Conservation (phyloP, 2,888 invertebrate genomes). For the Oxyscelio sp. region DNA sequence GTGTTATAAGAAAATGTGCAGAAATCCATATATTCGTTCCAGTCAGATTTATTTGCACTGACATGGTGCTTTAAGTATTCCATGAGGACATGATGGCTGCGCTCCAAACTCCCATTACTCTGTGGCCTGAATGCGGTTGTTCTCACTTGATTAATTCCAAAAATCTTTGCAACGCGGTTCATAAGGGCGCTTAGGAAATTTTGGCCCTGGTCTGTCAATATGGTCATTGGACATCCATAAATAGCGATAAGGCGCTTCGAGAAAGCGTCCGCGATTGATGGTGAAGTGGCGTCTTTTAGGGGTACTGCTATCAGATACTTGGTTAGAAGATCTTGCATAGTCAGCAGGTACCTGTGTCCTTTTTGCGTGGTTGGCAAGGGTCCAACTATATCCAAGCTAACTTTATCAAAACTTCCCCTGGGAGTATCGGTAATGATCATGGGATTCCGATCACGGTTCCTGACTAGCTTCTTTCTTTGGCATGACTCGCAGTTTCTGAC, state of each 20-base stretch:
- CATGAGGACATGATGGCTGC: conserved; percentile 80
- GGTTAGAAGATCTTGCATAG: neutral
- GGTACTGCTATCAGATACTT: neutral
- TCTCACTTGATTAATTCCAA: conserved; percentile 5
- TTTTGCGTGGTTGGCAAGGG: conserved; percentile 59
- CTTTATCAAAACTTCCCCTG: conserved; percentile 45
- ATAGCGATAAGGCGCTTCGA: neutral
- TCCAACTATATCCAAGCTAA: conserved; percentile 60
- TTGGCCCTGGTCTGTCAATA: neutral
- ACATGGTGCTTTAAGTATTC: conserved; percentile 68
- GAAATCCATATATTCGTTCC: conserved; percentile 79
- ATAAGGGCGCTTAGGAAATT: neutral
- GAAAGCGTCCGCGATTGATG: neutral
- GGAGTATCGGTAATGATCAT: conserved; percentile 68
- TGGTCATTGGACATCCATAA: neutral
- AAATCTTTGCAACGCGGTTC: neutral
- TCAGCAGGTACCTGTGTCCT: conserved; percentile 33
- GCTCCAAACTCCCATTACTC: conserved; percentile 75
- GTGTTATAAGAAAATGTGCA: conserved; percentile 20
- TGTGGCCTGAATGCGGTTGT: conserved; percentile 31
- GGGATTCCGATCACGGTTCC: conserved; percentile 54
- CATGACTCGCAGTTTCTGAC: conserved; percentile 65
- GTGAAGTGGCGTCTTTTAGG: neutral
- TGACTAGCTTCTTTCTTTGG: conserved; percentile 67
- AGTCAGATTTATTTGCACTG: conserved; percentile 80